These are phyloP conservation scores for Teinopalpus imperialis DNA, from an alignment of 2,888 invertebrate genomes.

Conservation along the genomic window DNA sequence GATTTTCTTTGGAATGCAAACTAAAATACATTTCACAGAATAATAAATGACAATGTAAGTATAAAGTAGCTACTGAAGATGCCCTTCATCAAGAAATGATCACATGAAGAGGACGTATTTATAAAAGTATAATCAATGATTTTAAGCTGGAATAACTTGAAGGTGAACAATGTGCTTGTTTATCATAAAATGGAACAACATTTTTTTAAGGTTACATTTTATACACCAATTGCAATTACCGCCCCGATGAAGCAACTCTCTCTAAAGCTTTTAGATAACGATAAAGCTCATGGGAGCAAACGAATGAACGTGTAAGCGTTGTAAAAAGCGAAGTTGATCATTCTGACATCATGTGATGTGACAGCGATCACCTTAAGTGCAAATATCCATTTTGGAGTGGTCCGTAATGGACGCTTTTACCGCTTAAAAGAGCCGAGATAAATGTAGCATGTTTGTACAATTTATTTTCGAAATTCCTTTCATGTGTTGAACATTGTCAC, in stretches of 20 bases:
- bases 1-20: too few species aligned
- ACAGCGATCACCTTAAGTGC: conserved; percentile 48
- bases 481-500: conserved; percentile 35
- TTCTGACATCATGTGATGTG: conserved; percentile 26
- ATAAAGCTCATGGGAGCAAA: conserved; percentile 17
- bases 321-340: conserved; percentile 24
- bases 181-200: too few species aligned
- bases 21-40: not conserved
- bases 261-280: conserved; percentile 17
- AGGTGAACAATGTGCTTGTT: too few species aligned
- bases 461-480: conserved; percentile 67
- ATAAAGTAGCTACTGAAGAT: conserved; percentile 1
- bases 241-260: not conserved
- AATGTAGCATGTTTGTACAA: conserved; percentile 64
- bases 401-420: conserved; percentile 69
- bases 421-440: conserved; percentile 58
- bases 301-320: conserved; percentile 11
- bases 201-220: too few species aligned
- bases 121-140: conserved; percentile 5
- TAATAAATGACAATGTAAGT: conserved; percentile 1
- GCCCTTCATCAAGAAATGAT: conserved; percentile 3
- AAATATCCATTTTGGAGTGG: conserved; percentile 62
- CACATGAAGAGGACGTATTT: not conserved
- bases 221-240: not conserved
- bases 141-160: too few species aligned